Percentiles rank a stretch among this genome's conserved stretches.
These are phyloP conservation scores for Cristatella mucedo DNA, from an alignment of 2,888 invertebrate genomes.

Conservation along the genomic window DNA sequence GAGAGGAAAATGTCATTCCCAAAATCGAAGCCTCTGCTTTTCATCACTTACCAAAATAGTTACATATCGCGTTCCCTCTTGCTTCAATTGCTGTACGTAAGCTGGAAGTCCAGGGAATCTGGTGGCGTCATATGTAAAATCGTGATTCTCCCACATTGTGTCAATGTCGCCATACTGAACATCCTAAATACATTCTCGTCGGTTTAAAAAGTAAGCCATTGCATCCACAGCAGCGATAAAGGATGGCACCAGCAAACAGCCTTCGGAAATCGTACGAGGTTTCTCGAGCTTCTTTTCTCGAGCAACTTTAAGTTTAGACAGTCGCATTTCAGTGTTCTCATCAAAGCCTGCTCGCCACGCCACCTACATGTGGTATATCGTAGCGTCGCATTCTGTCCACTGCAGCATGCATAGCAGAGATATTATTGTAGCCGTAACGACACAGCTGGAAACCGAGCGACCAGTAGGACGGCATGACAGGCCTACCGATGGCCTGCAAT, in stretches of 20 bases:
- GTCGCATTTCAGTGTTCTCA: too few species aligned
- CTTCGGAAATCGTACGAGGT: too few species aligned
- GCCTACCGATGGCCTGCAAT: slow-evolving; percentile 47
- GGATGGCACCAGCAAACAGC: too few species aligned
- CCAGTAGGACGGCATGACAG: slow-evolving; percentile 74
- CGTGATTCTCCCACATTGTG: slow-evolving; percentile 13
- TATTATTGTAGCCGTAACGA: slow-evolving; percentile 43
- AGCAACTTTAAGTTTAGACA: too few species aligned
- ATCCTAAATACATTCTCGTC: too few species aligned
- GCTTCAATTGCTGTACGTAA: slow-evolving; percentile 9
- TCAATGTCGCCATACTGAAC: slow-evolving; percentile 13
- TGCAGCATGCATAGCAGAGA: slow-evolving; percentile 23
- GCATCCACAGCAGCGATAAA: too few species aligned
- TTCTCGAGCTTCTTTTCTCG: too few species aligned
- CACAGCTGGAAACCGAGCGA: slow-evolving; percentile 71
- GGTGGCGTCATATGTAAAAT: slow-evolving; percentile 12
- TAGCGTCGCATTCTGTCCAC: slow-evolving; percentile 25
- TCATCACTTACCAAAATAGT: slow-evolving; percentile 11
- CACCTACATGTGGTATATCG: slow-evolving; percentile 28
- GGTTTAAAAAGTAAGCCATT: too few species aligned
- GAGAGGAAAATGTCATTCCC: too few species aligned
- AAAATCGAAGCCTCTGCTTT: too few species aligned
- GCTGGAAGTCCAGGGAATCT: slow-evolving; percentile 6
- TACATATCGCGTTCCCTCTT: slow-evolving; percentile 3
- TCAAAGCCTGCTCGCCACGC: too few species aligned